Base-by-base conservation (phyloP, 2,888 invertebrate species). In the Invenusta paracnida region DNA sequence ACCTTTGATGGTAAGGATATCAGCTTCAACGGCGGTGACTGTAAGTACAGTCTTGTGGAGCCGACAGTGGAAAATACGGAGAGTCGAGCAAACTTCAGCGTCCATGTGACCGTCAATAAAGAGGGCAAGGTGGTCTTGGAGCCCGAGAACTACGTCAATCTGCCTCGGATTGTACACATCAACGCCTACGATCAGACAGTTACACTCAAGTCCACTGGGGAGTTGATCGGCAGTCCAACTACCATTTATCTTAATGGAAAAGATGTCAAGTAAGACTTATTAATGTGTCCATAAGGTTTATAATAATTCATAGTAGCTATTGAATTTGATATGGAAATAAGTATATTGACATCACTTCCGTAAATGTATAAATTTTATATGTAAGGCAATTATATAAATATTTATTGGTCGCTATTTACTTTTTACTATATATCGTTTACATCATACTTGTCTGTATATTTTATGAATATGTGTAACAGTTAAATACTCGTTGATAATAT, bases 1-100 rank as follows among this genome's bases (percentile, higher is more conserved):
- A 90, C 90, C 0, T 90, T 90, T 85, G 90, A 90, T 86, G 90
- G 90, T 11, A 86, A 88, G 0, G 85, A 87, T 29, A 89, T 88
- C 86, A 82, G 30, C 23, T 86, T 85, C 13, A 67, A 85, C 13
- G 84, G 85, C 1, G 85, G 85, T 0, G 82, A 73, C 13, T 89
- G 89, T 86, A 66, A 82, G 67, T 89, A 88, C 86, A 88, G 87
- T 1, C 86, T 89, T 17, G 87, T 89, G 27, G 82, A 88, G 86
- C 89, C 86, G 0, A 0, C 29, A 5, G 17, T 28, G 17, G n/a
- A 28, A 13, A 66, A n/a, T 30, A 27, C 23, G 0, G 85, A 86
- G 31, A 27, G 31, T 0, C 25, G 85, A 17, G 85, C 86, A 28
- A 67, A 86, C 67, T 29, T 85, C 1, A 0, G 25, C 0, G 86